Evolutionary conservation across 2,797 vertebrate genomes (phyloP), one percentile per base, ranked within the genome.

Genomic region (Alfaro cultratus): DNA sequence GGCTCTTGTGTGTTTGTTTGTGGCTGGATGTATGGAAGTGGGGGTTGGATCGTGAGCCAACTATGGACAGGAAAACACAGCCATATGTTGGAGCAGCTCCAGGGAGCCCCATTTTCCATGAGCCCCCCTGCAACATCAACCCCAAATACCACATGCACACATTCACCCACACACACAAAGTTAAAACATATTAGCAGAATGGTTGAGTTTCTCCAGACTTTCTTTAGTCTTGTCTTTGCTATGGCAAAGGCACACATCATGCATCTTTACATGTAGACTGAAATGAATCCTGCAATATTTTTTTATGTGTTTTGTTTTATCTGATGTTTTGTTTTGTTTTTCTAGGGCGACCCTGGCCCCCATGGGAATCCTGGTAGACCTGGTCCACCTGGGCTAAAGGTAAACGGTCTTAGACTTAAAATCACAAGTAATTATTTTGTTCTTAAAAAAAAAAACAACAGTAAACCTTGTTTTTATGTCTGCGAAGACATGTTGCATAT

Each of bases 351-450:
- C 45, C 93, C 96, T 10, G 98, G 98, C 90, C 97, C 98, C 73
- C 97, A 98, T 1, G 98, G 98, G 91, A 99, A 98, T 83, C 98
- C 98, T 4, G 98, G 98, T 78, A 96, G 90, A 80, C 86, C 97
- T 3, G 98, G 98, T 53, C 95, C 95, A 73, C 90, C 97, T 13
- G 98, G 98, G 73, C 87, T 95, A 67, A 99, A 99, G 95, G 98
- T 72, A 80, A 80, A 51, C 55, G 55, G 55, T 79, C 57, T 55
- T 29, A 70, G 47, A 75, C n/a, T 76, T 62, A 21, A 43, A 29
- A 60, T 80, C 75, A 68, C 76, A 86, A 74, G 8, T 77, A 49
- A 74, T 29, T 8, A 39, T 80, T 81, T 73, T 23, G 34, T 53
- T 72, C 41, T 68, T 62, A 74, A 16, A 31, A 23, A 31, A 23